phyloP scores from a whole-genome alignment of 2,888 invertebrate species.

The Mesochorus sp. region DNA sequence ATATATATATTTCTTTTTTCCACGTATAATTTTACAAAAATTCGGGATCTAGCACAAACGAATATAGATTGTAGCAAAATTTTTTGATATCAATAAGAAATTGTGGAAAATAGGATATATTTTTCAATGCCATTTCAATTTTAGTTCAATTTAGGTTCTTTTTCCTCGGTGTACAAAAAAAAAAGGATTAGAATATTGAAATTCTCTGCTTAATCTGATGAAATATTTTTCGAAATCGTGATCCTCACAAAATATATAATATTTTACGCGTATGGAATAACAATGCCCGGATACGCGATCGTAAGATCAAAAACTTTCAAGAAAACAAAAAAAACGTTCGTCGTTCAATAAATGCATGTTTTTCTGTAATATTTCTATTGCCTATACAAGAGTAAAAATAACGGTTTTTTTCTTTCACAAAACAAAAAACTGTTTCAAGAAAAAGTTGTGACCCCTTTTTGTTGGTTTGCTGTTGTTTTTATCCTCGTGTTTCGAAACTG shows the following conservation, averaged over 20 bases:
- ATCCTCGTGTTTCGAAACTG: constrained; percentile 37
- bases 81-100: neutral
- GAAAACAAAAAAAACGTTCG: constrained; percentile 41
- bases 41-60: neutral
- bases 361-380: constrained; percentile 34
- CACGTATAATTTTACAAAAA: no score
- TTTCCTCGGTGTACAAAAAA: no score
- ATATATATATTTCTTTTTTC: no score
- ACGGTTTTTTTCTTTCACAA: no score
- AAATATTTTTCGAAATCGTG: no score
- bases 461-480: constrained; percentile 1
- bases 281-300: neutral
- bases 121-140: no score
- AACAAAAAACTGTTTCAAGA: constrained; percentile 49
- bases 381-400: constrained; percentile 34
- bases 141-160: no score
- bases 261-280: neutral
- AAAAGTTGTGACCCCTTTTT: constrained; percentile 46
- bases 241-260: neutral
- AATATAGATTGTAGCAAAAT: neutral
- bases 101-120: no score
- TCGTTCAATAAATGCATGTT: constrained; percentile 52
- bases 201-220: no score
- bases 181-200: no score
- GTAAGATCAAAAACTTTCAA: constrained; percentile 16